Evolutionary conservation across 2,888 invertebrate genomes (phyloP).

Genomic region (Lithodes maja): DNA sequence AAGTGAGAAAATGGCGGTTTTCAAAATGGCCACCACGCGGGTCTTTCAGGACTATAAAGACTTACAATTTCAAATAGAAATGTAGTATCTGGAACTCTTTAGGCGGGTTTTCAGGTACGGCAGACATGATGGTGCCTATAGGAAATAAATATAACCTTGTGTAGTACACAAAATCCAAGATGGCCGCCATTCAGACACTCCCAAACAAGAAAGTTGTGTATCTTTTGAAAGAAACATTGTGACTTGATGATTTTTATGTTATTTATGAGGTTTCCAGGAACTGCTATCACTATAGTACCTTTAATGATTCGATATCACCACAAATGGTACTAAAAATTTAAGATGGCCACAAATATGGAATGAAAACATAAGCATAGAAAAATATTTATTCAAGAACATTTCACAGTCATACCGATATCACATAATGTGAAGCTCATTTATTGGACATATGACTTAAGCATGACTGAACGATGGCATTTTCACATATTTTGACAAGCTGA

Average conservation of each 20-base stretch:
- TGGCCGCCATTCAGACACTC: constrained; percentile 1
- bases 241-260: not conserved
- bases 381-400: not conserved
- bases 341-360: constrained; percentile 6
- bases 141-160: not conserved
- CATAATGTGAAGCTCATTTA: constrained; percentile 1
- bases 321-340: not conserved
- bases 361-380: not conserved
- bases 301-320: not conserved
- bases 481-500: constrained; percentile 7
- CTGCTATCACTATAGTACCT: not conserved
- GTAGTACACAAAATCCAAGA: constrained; percentile 8
- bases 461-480: constrained; percentile 15
- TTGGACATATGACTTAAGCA: not conserved
- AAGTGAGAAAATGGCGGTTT: constrained; percentile 21
- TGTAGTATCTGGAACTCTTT: not conserved
- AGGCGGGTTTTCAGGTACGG: not conserved
- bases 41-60: constrained; percentile 12
- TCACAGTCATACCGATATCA: not conserved
- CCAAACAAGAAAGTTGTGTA: not conserved
- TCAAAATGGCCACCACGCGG: constrained; percentile 13
- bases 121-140: not conserved
- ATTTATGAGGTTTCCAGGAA: not conserved
- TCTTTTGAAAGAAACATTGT: not conserved
- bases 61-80: constrained; percentile 13